Evolutionary conservation across 2,888 invertebrate genomes (phyloP), one percentile per base, ranked within the genome.

Genomic region (Hydroisotoma schaefferi): DNA sequence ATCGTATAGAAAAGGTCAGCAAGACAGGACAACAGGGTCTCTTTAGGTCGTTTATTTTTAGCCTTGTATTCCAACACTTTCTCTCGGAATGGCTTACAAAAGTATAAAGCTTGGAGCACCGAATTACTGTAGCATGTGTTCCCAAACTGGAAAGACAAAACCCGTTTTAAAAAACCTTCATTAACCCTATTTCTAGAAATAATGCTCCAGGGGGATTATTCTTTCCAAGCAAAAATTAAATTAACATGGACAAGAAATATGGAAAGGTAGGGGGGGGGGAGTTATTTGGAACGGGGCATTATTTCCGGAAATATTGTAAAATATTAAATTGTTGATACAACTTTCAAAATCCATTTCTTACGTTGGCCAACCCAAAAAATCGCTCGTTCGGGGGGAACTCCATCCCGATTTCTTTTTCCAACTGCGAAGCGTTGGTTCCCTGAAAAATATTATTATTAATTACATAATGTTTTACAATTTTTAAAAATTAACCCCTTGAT

Each of bases 91-190:
- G 99, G 99, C 76, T 94, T 90, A 80, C 99, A 99, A 79, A 99
- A 99, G 79, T 99, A 99, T 69, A 99, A 82, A 28, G 99, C 99
- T 84, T 99, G 99, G 70, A 99, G 83, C 73, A 99, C 99, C 46
- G 98, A 98, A 80, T 99, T 99, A 78, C 97, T 97, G 79, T 99
- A 99, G 80, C 99, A 99, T 28, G 99, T 99, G 80, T 99, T 99
- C 73, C 99, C 99, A 83, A 99, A 99, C 90, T 91, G 81, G 71
- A 85, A 83, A 59, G 49, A 55, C 1, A 57, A 52, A 44, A 69
- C 59, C 51, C 57, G 43, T 25, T n/a, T n/a, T n/a, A n/a, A n/a
- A n/a, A n/a, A n/a, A n/a, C n/a, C n/a, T n/a, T n/a, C n/a, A n/a
- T 22, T 54, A 43, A 65, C n/a, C n/a, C n/a, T n/a, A n/a, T n/a